These are phyloP conservation scores for Liodrosophila aerea DNA, from an alignment of 2,888 invertebrate species.

Conservation along the genomic window DNA sequence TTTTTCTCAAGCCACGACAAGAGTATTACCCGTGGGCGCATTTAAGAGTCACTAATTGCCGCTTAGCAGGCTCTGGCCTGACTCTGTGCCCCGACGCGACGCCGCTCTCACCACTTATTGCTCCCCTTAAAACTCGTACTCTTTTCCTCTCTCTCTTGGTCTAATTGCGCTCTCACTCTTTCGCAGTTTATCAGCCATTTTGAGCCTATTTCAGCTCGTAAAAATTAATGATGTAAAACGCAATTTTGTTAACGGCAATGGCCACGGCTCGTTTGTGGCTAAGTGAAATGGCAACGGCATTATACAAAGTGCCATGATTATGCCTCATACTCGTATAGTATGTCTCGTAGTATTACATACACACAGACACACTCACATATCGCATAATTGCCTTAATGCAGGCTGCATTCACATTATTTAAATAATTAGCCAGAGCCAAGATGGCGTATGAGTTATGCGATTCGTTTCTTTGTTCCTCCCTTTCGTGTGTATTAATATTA, in stretches of 20 bases:
- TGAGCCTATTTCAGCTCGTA: constrained; percentile 70
- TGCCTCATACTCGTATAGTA: constrained; percentile 8
- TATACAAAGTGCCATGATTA: constrained; percentile 53
- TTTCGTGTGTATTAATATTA: constrained; percentile 20
- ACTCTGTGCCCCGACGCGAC: neutral
- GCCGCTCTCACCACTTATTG: neutral
- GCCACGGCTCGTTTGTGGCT: constrained; percentile 74
- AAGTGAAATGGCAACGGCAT: constrained; percentile 72
- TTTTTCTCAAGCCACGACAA: neutral
- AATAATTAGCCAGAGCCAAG: constrained; percentile 64
- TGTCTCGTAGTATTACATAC: neutral
- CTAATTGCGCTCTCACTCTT: constrained; percentile 22
- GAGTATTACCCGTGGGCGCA: constrained; percentile 24
- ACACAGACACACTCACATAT: constrained; percentile 1
- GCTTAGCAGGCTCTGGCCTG: constrained; percentile 55
- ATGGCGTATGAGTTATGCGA: constrained; percentile 63
- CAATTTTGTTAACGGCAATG: constrained; percentile 73
- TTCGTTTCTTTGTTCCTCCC: constrained; percentile 9
- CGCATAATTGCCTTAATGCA: constrained; percentile 66
- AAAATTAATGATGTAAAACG: constrained; percentile 78
- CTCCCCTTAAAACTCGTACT: neutral
- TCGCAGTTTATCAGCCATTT: constrained; percentile 70
- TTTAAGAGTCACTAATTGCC: constrained; percentile 64
- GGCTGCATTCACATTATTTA: constrained; percentile 50
- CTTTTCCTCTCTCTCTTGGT: neutral